A percentile compares a stretch with the other conserved stretches of the same genome.
These are phyloP conservation scores for Corythoichthys haematopterus DNA, from an alignment of 2,113 vertebrate genomes.

Conservation along the genomic window DNA sequence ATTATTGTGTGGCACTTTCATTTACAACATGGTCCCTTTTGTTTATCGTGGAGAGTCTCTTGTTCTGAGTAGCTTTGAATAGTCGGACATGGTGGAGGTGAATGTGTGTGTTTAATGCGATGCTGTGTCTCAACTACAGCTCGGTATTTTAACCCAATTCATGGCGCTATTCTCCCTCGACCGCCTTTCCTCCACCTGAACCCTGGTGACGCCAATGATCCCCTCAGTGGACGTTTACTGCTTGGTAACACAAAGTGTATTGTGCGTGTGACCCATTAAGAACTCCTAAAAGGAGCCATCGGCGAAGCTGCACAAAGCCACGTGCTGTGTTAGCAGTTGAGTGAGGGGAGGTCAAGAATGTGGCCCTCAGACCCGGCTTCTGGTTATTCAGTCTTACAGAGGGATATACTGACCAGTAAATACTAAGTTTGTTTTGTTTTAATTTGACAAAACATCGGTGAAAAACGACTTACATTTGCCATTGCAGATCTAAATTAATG, in stretches of 20 bases:
- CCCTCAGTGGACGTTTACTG: constrained; percentile 33
- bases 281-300: constrained; percentile 45
- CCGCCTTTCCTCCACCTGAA: constrained; percentile 38
- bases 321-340: constrained; percentile 55
- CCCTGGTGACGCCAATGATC: constrained; percentile 22
- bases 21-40: constrained; percentile 1
- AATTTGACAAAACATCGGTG: background rate
- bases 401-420: background rate
- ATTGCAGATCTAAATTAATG: background rate
- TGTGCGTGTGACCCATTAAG: constrained; percentile 52
- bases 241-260: constrained; percentile 39
- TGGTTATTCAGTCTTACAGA: constrained; percentile 19
- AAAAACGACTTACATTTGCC: background rate
- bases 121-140: background rate
- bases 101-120: background rate
- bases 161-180: background rate
- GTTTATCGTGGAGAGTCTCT: background rate
- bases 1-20: background rate
- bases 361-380: constrained; percentile 46
- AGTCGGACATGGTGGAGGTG: background rate
- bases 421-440: background rate
- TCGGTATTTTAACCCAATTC: background rate
- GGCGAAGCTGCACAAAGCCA: constrained; percentile 46
- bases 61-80: constrained; percentile 5
- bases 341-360: constrained; percentile 59